Percentiles rank a stretch among this genome's conserved stretches.
phyloP scores from a whole-genome alignment of 2,888 invertebrate genomes.

The Holacanthella duospinosa region DNA sequence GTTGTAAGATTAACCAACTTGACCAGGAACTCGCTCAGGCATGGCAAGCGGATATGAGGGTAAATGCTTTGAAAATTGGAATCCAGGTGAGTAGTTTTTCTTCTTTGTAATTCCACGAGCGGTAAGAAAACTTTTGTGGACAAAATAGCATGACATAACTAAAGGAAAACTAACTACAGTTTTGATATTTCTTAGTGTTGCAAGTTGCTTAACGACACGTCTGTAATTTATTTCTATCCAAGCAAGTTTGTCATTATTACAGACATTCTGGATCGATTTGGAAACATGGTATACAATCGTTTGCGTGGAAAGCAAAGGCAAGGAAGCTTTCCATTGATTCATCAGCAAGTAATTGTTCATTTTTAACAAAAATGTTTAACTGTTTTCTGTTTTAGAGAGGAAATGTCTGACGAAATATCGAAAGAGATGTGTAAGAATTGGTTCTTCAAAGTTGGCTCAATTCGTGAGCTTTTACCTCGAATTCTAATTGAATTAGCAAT shows the following conservation, averaged over 20 bases:
- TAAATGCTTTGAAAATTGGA: constrained; percentile 88
- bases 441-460: constrained; percentile 98
- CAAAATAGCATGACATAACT: background rate
- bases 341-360: too few relatives aligned
- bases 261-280: constrained; percentile 91
- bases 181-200: too few relatives aligned
- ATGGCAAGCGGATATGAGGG: constrained; percentile 89
- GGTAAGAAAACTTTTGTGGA: background rate
- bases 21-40: constrained; percentile 80
- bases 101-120: background rate
- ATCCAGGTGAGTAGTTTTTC: constrained; percentile 69
- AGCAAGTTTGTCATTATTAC: constrained; percentile 95
- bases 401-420: constrained; percentile 55
- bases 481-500: constrained; percentile 90
- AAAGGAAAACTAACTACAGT: too few relatives aligned
- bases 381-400: constrained; percentile 30
- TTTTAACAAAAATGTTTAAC: background rate
- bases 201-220: constrained; percentile 78
- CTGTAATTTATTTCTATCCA: constrained; percentile 89
- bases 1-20: constrained; percentile 72
- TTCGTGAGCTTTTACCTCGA: constrained; percentile 83
- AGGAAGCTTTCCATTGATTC: constrained; percentile 33
- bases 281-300: constrained; percentile 74
- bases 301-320: constrained; percentile 59
- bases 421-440: constrained; percentile 96